A percentile compares a stretch with the other conserved stretches of the same genome.
Conservation (phyloP, 1,140 invertebrate genomes). For the Sycobia sp. region DNA sequence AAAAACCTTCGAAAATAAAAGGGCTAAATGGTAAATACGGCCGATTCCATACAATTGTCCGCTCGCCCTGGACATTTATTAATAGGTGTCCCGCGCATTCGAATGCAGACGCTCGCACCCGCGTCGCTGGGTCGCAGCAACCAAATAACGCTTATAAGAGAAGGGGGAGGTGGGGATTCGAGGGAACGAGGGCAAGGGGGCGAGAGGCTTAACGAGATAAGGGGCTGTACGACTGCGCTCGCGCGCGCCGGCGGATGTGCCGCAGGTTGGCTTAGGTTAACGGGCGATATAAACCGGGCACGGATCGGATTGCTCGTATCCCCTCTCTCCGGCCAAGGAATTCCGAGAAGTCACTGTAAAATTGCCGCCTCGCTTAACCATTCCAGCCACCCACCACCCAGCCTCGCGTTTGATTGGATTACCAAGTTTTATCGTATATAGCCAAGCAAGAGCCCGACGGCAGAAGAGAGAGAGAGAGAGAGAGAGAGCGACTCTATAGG, state of each 20-base stretch:
- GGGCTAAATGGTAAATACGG: too few species aligned
- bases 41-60: too few species aligned
- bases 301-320: slow-evolving; percentile 33
- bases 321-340: slow-evolving; percentile 17
- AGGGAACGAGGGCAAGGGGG: background rate
- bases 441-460: too few species aligned
- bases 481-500: too few species aligned
- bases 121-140: background rate
- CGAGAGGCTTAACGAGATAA: slow-evolving; percentile 31
- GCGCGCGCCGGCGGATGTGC: background rate
- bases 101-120: too few species aligned
- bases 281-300: slow-evolving; percentile 32
- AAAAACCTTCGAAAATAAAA: too few species aligned
- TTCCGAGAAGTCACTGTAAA: slow-evolving; percentile 33
- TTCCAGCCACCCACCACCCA: background rate
- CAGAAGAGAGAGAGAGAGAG: too few species aligned
- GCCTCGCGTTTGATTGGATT: slow-evolving; percentile 24
- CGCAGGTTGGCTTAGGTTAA: slow-evolving; percentile 28
- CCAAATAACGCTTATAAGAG: background rate
- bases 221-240: slow-evolving; percentile 8
- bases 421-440: slow-evolving; percentile 9
- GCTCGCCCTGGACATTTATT: too few species aligned
- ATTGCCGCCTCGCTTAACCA: slow-evolving; percentile 4
- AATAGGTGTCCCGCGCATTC: too few species aligned
- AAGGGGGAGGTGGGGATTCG: background rate